Base-by-base conservation (phyloP, 2,113 vertebrate species). In the Corythornis madagascariensis region DNA sequence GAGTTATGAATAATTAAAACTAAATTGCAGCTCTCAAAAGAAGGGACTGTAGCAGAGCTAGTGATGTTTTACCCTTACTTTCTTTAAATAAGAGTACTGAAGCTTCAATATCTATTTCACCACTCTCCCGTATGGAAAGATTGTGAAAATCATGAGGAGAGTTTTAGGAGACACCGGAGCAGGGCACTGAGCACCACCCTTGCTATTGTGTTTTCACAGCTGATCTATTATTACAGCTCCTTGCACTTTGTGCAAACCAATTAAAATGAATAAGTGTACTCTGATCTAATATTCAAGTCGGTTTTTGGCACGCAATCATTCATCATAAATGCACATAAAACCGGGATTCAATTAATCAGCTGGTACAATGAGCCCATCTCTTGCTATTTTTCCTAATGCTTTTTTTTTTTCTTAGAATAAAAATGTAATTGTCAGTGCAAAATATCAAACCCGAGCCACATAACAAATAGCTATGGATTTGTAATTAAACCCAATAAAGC, bases 401-500 rank as follows among this genome's bases (percentile, higher is more conserved):
- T 94, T 97, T 97, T 82, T 97, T 38, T 95, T 65, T 31, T 21
- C 92, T 95, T 96, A 86, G 88, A 96, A 97, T 96, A 96, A 98
- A 97, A 98, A 97, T 95, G 75, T 96, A 96, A 96, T 95, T 97
- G 96, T 97, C 91, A 97, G 84, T 94, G 84, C 70, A 96, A 97
- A 97, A 97, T 95, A 97, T 97, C 94, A 97, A 96, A 91, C 80
- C 52, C 83, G 77, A 91, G 89, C 90, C 96, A 97, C 92, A 95
- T 96, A 97, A 96, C 94, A 97, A 97, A 97, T 97, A 95, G 80
- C 67, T 95, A 91, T 96, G 86, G 95, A 97, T 97, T 97, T 97
- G 91, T 96, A 97, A 98, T 97, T 97, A 97, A 97, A 96, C 83
- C 65, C 2, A 96, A 80, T 96, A 97, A 97, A 96, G 90, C 60